Evolutionary conservation across 2,888 invertebrate species (phyloP).

Genomic region (Drosophila subsilvestris): DNA sequence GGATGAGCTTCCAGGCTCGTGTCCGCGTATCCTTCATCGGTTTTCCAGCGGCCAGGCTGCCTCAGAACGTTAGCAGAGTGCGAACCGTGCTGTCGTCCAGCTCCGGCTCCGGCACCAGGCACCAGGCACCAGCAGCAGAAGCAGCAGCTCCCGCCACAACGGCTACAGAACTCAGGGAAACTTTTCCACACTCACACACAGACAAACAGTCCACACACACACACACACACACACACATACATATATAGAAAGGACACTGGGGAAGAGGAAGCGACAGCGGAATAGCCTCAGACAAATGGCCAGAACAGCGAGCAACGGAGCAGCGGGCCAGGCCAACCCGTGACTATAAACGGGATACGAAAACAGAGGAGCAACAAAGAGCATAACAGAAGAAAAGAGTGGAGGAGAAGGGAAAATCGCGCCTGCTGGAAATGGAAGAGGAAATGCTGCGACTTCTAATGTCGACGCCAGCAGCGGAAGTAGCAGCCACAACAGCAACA

Average conservation of each 20-base stretch:
- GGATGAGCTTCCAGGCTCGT: conserved; percentile 38
- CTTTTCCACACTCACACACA: conserved; percentile 56
- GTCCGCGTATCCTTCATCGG: conserved; percentile 22
- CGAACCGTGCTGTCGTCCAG: conserved; percentile 64
- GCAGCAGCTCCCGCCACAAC: conserved; percentile 27
- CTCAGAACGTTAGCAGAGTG: conserved; percentile 73
- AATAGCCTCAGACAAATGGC: conserved; percentile 47
- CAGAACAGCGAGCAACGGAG: conserved; percentile 37
- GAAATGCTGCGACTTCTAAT: conserved; percentile 57
- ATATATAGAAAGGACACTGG: conserved; percentile 23
- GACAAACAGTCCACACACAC: conserved; percentile 9
- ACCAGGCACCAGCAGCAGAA: conserved; percentile 9
- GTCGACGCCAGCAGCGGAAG: conserved; percentile 40
- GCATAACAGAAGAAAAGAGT: conserved; percentile 16
- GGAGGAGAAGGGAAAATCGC: conserved; percentile 14
- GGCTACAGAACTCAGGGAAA: conserved; percentile 67
- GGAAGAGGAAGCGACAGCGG: conserved; percentile 41
- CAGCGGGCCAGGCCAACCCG: conserved; percentile 37
- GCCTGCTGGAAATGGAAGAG: conserved; percentile 38
- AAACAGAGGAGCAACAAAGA: conserved; percentile 7
- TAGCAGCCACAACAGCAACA: conserved; percentile 25
- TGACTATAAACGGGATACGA: conserved; percentile 30
- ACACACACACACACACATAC: conserved; percentile 13
- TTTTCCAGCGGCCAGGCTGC: conserved; percentile 42
- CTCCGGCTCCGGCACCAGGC: conserved; percentile 20